Evolutionary conservation across 2,888 invertebrate genomes (phyloP).

Genomic region (Hylaea fasciaria): DNA sequence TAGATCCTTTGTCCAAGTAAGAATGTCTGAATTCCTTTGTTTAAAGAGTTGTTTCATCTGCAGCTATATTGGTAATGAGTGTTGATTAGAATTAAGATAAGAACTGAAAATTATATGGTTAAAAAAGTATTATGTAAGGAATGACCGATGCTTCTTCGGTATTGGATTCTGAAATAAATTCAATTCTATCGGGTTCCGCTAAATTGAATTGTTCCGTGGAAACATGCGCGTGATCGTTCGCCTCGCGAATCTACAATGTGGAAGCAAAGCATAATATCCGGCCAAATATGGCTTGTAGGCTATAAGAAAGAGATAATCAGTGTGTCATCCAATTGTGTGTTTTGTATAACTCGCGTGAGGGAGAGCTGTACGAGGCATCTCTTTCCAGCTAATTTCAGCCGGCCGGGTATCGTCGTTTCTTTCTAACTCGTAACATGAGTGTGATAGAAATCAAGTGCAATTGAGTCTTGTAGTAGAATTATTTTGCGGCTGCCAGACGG

Average conservation of each 20-base stretch:
- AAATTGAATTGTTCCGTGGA: slow-evolving; percentile 6
- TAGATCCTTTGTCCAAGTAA: slow-evolving; percentile 14
- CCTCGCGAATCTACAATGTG: slow-evolving; percentile 1
- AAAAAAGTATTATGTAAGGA: slow-evolving; percentile 34
- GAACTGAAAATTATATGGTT: slow-evolving; percentile 41
- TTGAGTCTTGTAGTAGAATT: slow-evolving; percentile 31
- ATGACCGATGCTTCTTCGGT: slow-evolving; percentile 23
- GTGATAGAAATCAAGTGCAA: slow-evolving; percentile 43
- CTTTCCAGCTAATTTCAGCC: neutral
- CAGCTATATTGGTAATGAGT: slow-evolving; percentile 30
- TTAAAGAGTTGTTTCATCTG: slow-evolving; percentile 12
- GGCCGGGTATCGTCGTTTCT: slow-evolving; percentile 13
- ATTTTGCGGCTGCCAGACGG: neutral
- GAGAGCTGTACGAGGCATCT: neutral
- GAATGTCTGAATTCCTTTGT: slow-evolving; percentile 10
- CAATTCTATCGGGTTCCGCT: neutral
- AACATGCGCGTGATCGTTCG: slow-evolving; percentile 5
- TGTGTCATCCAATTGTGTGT: neutral
- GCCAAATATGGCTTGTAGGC: neutral
- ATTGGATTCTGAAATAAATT: slow-evolving; percentile 4
- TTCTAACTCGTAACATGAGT: slow-evolving; percentile 23
- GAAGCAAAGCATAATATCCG: slow-evolving; percentile 7
- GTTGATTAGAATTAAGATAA: slow-evolving; percentile 36
- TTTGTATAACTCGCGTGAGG: neutral
- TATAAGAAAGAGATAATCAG: neutral